Percentiles rank a stretch among this genome's conserved stretches.
These are phyloP conservation scores for Chaetogeoica ovagalla DNA, from an alignment of 2,888 invertebrate species.

Conservation along the genomic window DNA sequence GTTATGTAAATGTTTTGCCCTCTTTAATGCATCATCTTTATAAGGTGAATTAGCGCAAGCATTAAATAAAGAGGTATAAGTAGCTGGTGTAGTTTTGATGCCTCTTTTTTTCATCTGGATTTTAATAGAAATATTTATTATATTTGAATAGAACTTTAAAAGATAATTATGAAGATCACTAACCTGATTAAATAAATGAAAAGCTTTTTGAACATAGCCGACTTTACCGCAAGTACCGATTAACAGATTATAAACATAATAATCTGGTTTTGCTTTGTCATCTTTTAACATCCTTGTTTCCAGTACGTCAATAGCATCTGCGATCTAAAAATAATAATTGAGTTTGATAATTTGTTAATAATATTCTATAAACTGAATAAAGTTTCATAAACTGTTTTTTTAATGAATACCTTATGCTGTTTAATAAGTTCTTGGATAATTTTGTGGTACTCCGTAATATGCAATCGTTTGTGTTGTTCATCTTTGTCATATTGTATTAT, in stretches of 20 bases:
- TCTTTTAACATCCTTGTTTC: constrained; percentile 75
- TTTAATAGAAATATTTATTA: not conserved
- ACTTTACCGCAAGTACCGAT: constrained; percentile 80
- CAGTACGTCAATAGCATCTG: constrained; percentile 77
- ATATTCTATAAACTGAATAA: not conserved
- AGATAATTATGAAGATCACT: not conserved
- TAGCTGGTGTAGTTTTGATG: constrained; percentile 70
- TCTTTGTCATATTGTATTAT: constrained; percentile 43
- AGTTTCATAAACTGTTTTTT: not conserved
- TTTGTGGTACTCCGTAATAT: constrained; percentile 45
- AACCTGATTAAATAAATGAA: constrained; percentile 73
- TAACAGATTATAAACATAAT: constrained; percentile 79
- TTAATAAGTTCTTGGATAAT: constrained; percentile 44
- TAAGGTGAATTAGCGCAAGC: constrained; percentile 82
- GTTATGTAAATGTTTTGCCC: constrained; percentile 69
- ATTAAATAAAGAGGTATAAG: constrained; percentile 85
- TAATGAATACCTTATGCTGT: constrained; percentile 30
- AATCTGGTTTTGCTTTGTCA: constrained; percentile 77
- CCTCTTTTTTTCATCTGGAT: constrained; percentile 74
- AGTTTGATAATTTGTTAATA: not conserved
- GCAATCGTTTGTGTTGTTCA: constrained; percentile 36
- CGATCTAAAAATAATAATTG: constrained; percentile 58
- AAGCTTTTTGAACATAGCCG: constrained; percentile 85
- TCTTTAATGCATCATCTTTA: constrained; percentile 69
- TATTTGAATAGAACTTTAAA: not conserved